phyloP scores from a whole-genome alignment of 2,113 vertebrate species.

The Peromyscus polionotus region DNA sequence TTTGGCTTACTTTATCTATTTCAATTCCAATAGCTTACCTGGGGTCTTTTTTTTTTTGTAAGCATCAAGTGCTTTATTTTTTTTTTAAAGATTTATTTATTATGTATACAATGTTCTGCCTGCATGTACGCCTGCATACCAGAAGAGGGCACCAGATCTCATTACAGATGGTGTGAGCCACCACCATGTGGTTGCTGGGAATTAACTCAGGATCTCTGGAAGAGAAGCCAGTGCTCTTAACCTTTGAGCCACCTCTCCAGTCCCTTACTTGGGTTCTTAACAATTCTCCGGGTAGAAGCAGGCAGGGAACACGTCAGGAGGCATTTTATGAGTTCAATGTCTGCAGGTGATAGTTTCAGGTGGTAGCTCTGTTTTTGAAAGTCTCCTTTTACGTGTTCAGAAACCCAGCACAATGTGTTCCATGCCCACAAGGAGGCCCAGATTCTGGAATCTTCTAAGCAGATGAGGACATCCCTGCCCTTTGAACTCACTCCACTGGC shows the following conservation, averaged over 20 bases:
- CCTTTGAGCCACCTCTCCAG: too few relatives aligned
- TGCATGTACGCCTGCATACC: too few relatives aligned
- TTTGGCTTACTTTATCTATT: constrained; percentile 33
- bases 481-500: neutral
- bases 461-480: neutral
- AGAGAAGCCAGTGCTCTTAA: too few relatives aligned
- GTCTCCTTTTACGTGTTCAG: neutral
- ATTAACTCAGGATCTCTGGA: too few relatives aligned
- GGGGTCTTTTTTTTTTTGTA: neutral
- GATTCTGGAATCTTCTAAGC: neutral
- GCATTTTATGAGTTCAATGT: neutral
- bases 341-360: neutral
- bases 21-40: neutral
- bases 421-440: neutral
- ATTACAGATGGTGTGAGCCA: too few relatives aligned
- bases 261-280: neutral
- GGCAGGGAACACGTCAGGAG: neutral
- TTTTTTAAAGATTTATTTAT: too few relatives aligned
- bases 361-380: neutral
- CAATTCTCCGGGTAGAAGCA: neutral
- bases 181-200: too few relatives aligned
- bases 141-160: too few relatives aligned
- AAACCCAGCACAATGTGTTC: neutral
- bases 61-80: too few relatives aligned
- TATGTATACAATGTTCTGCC: too few relatives aligned